A percentile compares a stretch with the other conserved stretches of the same genome.
Evolutionary conservation across 2,888 invertebrate species (phyloP).

Genomic region (Ypsolopha sequella): DNA sequence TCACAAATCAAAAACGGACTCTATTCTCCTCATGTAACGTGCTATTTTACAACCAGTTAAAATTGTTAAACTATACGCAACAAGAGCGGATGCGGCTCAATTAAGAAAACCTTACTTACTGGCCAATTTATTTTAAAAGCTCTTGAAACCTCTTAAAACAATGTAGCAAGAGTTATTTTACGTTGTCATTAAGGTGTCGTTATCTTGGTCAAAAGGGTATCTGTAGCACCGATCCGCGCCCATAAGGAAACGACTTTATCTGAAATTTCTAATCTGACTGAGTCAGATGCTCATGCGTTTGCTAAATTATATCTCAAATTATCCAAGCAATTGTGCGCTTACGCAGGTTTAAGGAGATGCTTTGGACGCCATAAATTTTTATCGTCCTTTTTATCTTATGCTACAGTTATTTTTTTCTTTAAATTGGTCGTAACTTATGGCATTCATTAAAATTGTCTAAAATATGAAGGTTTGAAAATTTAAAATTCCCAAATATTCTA

Average conservation of each 20-base stretch:
- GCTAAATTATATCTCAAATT: constrained; percentile 32
- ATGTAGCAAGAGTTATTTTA: neutral
- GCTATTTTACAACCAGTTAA: constrained; percentile 11
- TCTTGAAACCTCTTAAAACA: neutral
- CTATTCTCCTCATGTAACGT: constrained; percentile 26
- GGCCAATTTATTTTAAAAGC: neutral
- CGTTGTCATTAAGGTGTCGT: neutral
- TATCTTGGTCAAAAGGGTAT: constrained; percentile 15
- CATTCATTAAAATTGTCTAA: neutral
- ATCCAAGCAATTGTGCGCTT: neutral
- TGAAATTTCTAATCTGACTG: constrained; percentile 56
- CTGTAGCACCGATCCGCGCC: constrained; percentile 44
- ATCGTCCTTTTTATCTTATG: neutral
- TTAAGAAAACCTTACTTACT: constrained; percentile 26
- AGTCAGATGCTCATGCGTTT: constrained; percentile 37
- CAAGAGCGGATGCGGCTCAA: constrained; percentile 23
- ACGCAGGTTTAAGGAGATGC: neutral
- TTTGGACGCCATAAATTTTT: neutral
- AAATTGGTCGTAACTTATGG: neutral
- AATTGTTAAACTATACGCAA: constrained; percentile 9
- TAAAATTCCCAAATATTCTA: neutral
- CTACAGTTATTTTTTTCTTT: neutral
- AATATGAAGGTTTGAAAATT: neutral
- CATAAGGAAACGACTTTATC: constrained; percentile 53
- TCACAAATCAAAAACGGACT: neutral